Evolutionary conservation across 2,888 invertebrate genomes (phyloP).

Genomic region (Achlya flavicornis): DNA sequence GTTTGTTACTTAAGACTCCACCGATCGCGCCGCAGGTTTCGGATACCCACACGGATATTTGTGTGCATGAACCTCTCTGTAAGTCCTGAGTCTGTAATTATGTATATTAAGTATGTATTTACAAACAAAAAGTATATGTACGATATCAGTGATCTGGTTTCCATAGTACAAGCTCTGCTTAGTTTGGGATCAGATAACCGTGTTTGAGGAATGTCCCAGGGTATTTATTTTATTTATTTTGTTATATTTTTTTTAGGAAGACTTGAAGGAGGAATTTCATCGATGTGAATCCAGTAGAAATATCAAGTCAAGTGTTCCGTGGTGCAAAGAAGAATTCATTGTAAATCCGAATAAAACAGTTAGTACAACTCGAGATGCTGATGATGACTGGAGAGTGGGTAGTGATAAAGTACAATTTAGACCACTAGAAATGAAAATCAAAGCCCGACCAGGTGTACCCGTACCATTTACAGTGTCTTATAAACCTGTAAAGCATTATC

Average conservation of each 20-base stretch:
- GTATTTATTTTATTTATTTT: no score
- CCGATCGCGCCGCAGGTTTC: no score
- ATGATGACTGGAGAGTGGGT: slow-evolving; percentile 28
- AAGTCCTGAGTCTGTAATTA: no score
- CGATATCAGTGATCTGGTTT: no score
- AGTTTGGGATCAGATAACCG: no score
- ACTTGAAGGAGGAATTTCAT: slow-evolving; percentile 19
- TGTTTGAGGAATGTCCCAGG: no score
- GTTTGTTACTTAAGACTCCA: no score
- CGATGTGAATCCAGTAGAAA: slow-evolving; percentile 46
- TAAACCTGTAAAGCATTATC: slow-evolving; percentile 88
- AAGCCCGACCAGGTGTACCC: slow-evolving; percentile 74
- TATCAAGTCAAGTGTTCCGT: slow-evolving; percentile 24
- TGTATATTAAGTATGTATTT: no score
- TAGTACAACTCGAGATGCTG: slow-evolving; percentile 4
- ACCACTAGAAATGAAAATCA: slow-evolving; percentile 81
- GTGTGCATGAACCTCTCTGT: no score
- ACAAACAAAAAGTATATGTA: no score
- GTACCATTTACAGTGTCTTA: slow-evolving; percentile 74
- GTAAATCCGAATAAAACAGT: slow-evolving; percentile 30
- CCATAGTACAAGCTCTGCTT: no score
- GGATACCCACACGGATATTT: no score
- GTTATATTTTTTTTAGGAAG: slow-evolving; percentile 36
- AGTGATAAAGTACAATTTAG: slow-evolving; percentile 69
- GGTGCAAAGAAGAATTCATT: slow-evolving; percentile 42